Evolutionary conservation across 2,888 invertebrate genomes (phyloP).

Genomic region (Chrysotoxum bicinctum): DNA sequence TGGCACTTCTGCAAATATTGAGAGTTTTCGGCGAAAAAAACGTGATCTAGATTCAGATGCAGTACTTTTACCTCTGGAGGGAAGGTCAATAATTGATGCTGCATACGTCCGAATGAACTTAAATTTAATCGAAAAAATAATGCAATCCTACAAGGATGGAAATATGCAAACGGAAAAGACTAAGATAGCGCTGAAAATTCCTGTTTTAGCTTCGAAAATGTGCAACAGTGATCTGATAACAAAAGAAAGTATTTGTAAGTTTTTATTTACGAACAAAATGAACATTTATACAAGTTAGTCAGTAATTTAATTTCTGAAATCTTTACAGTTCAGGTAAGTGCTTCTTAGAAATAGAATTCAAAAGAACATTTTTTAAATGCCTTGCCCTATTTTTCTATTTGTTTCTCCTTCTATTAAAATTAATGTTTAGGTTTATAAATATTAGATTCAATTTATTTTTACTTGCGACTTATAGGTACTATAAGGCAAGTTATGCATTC

Average conservation of each 20-base stretch:
- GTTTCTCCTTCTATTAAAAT: too few species aligned
- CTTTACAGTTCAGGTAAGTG: too few species aligned
- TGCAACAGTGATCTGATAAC: slow-evolving; percentile 64
- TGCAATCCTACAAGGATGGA: slow-evolving; percentile 46
- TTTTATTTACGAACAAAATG: background rate
- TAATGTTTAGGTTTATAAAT: too few species aligned
- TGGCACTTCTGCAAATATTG: slow-evolving; percentile 3
- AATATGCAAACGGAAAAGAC: slow-evolving; percentile 48
- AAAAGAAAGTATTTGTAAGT: slow-evolving; percentile 63
- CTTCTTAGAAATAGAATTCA: too few species aligned
- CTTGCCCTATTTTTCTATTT: too few species aligned
- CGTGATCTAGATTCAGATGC: slow-evolving; percentile 30
- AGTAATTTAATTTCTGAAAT: too few species aligned
- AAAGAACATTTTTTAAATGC: too few species aligned
- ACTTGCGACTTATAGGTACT: too few species aligned
- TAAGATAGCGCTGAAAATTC: slow-evolving; percentile 57
- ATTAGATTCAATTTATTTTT: too few species aligned
- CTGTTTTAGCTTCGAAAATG: slow-evolving; percentile 55
- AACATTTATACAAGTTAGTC: too few species aligned
- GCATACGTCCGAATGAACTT: slow-evolving; percentile 59
- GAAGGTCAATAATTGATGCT: slow-evolving; percentile 61
- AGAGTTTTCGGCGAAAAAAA: slow-evolving; percentile 43
- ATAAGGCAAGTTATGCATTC: too few species aligned
- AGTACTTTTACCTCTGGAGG: slow-evolving; percentile 43
- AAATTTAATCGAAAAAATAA: slow-evolving; percentile 51